Percentiles rank a stretch among this genome's conserved stretches.
Evolutionary conservation across 2,888 invertebrate species (phyloP).

Genomic region (Cerceris ruficornis): DNA sequence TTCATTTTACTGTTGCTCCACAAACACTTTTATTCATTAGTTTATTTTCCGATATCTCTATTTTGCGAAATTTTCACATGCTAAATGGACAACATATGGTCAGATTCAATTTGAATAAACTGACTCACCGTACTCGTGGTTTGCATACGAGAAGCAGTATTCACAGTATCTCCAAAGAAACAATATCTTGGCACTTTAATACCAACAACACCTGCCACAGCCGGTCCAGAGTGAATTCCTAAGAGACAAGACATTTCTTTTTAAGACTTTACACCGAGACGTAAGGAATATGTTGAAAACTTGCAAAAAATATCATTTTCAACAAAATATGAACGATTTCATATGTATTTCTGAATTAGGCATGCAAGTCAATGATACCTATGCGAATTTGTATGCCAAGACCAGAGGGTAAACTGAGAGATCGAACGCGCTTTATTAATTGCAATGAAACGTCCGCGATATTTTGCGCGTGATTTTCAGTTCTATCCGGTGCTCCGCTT

Average conservation of each 20-base stretch:
- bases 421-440: conserved; percentile 87
- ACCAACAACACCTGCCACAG: conserved; percentile 94
- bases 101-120: conserved; percentile 3
- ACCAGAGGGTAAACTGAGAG: conserved; percentile 85
- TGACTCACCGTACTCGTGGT: conserved; percentile 84
- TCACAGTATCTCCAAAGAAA: conserved; percentile 95
- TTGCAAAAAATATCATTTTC: not conserved
- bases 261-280: not conserved
- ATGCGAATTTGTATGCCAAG: conserved; percentile 85
- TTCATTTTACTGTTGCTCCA: not conserved
- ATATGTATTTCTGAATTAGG: conserved; percentile 9
- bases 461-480: conserved; percentile 88
- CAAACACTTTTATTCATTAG: not conserved
- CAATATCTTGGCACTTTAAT: conserved; percentile 93
- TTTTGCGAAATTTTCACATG: not conserved
- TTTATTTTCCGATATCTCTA: too few relatives aligned
- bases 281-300: not conserved
- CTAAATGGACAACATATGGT: not conserved
- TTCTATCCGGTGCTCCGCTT: conserved; percentile 92
- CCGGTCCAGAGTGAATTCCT: conserved; percentile 93
- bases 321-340: not conserved
- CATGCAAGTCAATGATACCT: conserved; percentile 79
- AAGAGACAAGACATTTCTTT: conserved; percentile 15
- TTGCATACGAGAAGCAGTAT: conserved; percentile 96
- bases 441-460: conserved; percentile 91